These are phyloP conservation scores for Acleris literana DNA, from an alignment of 2,888 invertebrate species.

Conservation along the genomic window DNA sequence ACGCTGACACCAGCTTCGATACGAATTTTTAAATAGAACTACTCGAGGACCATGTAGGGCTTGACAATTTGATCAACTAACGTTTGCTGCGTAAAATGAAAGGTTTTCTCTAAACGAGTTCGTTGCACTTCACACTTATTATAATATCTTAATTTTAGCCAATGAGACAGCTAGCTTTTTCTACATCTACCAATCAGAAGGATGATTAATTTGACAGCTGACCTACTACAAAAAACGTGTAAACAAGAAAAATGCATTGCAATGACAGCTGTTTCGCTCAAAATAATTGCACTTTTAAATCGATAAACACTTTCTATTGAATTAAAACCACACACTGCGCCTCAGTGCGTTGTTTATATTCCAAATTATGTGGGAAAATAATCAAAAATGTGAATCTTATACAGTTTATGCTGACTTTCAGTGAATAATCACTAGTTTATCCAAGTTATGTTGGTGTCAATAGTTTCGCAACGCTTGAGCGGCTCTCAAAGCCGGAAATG, in stretches of 20 bases:
- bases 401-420: background rate
- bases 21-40: background rate
- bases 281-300: constrained; percentile 29
- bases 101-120: background rate
- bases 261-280: constrained; percentile 22
- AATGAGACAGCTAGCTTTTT: background rate
- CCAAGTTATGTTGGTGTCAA: constrained; percentile 36
- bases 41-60: background rate
- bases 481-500: constrained; percentile 63
- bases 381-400: background rate
- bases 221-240: background rate
- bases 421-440: constrained; percentile 31
- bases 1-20: background rate
- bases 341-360: background rate
- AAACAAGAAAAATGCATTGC: constrained; percentile 7
- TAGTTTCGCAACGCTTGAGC: constrained; percentile 64
- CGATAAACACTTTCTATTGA: constrained; percentile 22
- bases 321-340: constrained; percentile 2
- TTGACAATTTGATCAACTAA: background rate
- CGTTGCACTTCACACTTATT: background rate
- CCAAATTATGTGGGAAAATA: background rate
- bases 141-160: background rate
- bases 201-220: background rate
- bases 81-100: constrained; percentile 3
- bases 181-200: background rate